These are phyloP conservation scores for Tetramorium parvispinum DNA, from an alignment of 1,140 invertebrate genomes.

Conservation along the genomic window DNA sequence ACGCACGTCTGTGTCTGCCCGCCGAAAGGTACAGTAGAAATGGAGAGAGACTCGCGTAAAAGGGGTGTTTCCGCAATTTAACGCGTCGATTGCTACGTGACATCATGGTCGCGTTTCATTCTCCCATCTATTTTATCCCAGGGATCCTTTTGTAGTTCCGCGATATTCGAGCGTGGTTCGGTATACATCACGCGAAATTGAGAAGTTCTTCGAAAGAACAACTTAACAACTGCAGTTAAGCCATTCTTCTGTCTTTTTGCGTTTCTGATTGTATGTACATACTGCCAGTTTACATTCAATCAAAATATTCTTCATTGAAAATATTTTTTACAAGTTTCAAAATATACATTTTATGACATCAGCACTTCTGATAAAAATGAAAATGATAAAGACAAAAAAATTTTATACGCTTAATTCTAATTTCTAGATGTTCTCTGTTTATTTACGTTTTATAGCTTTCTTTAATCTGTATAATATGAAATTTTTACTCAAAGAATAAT, in stretches of 20 bases:
- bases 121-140: slow-evolving; percentile 38
- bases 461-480: background rate
- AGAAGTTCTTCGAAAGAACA: background rate
- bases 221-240: slow-evolving; percentile 4
- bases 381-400: background rate
- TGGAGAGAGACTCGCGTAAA: slow-evolving; percentile 29
- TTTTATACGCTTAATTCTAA: background rate
- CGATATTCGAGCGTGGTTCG: slow-evolving; percentile 17
- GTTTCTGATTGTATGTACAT: background rate
- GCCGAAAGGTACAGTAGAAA: slow-evolving; percentile 84
- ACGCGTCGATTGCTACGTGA: slow-evolving; percentile 46
- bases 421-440: background rate
- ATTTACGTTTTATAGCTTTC: background rate
- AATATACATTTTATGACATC: background rate
- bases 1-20: slow-evolving; percentile 87
- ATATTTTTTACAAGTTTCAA: background rate
- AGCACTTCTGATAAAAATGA: background rate
- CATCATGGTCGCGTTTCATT: slow-evolving; percentile 39
- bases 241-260: background rate
- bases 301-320: background rate
- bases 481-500: background rate
- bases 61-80: slow-evolving; percentile 51
- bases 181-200: slow-evolving; percentile 9
- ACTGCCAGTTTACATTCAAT: background rate
- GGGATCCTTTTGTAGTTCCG: slow-evolving; percentile 8